phyloP scores from a whole-genome alignment of 1,140 invertebrate genomes.

The Bombus terrestris region DNA sequence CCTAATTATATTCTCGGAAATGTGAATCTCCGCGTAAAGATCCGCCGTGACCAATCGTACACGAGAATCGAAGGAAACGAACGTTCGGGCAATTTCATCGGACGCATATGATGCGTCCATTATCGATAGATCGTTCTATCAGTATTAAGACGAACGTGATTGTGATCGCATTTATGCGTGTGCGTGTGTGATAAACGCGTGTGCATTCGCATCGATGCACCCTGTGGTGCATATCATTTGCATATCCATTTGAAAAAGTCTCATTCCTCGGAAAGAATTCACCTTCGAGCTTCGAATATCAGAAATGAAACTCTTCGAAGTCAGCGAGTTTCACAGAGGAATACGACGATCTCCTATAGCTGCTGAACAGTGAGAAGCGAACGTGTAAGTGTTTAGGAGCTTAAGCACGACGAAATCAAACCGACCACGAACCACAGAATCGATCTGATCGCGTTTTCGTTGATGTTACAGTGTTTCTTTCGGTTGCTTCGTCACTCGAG shows the following conservation, averaged over 20 bases:
- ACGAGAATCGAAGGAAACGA: neutral
- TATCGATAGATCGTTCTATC: slow-evolving; percentile 7
- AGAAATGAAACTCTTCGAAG: too few relatives aligned
- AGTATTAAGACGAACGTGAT: slow-evolving; percentile 4
- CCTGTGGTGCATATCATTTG: slow-evolving; percentile 16
- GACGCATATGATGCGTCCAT: neutral
- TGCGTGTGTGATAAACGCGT: neutral
- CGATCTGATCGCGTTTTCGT: slow-evolving; percentile 16
- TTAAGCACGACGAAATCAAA: slow-evolving; percentile 34
- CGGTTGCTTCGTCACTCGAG: neutral
- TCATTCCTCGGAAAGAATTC: neutral
- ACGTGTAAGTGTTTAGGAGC: slow-evolving; percentile 2
- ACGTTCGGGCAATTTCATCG: neutral
- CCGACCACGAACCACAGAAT: slow-evolving; percentile 11
- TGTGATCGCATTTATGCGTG: neutral
- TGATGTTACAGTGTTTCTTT: neutral
- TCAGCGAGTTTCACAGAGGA: neutral
- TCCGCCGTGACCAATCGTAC: neutral
- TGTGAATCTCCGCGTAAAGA: too few relatives aligned
- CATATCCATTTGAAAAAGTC: slow-evolving; percentile 25
- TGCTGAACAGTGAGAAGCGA: neutral
- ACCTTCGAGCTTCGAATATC: neutral
- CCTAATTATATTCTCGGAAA: too few relatives aligned
- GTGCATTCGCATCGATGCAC: neutral
- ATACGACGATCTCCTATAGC: neutral